Base-by-base conservation (phyloP, 2,113 vertebrate species). In the Syngnathus scovelli region DNA sequence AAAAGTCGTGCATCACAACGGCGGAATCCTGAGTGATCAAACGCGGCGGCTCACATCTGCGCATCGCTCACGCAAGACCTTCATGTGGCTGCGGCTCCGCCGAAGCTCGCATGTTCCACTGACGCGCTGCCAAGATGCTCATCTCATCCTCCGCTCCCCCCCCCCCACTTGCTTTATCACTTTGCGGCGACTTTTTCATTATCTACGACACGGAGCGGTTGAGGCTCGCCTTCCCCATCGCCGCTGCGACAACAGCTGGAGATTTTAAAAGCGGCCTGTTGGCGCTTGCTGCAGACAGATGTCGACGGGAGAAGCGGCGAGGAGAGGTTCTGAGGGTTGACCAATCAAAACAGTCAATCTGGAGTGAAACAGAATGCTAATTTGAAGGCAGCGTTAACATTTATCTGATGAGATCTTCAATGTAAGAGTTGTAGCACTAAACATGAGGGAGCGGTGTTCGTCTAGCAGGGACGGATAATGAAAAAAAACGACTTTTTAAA, bases 1-100 rank as follows among this genome's bases (percentile, higher is more conserved):
- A 80, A 88, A 85, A 88, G 82, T 68, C 61, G 68, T 65, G 69
- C 78, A 83, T 80, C 83, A 75, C 78, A 81, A 85, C 78, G 77
- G 85, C 79, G 80, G 81, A 82, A 85, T 78, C 82, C 80, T 72
- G 41, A 64, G 56, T 76, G 86, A 89, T 89, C 83, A 86, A 89
- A 89, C 43, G 69, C 62, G 58, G 59, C 65, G 52, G 78, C 67
- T 4, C 13, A 68, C 64, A 64, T 76, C 69, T 68, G 66, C 62
- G 62, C 81, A 72, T 85, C 82, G 70, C 64, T 59, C 80, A 81
- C 83, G 82, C 70, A 61, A 64, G 71, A 68, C 76, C 76, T 78
- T 75, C 69, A 76, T 78, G 67, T 5, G n/a, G 67, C 82, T 83
- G n/a, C 38, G 8, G 39, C 60, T 11, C 19, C 38, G n/a, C 39